phyloP scores from a whole-genome alignment of 2,113 vertebrate species.

The Xiphophorus couchianus region DNA sequence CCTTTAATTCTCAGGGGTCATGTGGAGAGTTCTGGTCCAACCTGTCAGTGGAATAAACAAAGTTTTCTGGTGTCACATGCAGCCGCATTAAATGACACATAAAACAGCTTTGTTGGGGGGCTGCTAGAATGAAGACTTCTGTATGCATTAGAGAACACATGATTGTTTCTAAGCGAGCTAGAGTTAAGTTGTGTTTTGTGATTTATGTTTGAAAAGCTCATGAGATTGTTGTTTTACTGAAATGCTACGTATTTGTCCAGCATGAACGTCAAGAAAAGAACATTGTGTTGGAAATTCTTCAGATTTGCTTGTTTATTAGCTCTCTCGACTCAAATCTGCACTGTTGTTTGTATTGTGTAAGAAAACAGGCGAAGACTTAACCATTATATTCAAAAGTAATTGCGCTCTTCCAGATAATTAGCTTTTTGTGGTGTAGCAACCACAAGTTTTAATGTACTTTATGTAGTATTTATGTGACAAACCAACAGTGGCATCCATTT shows the following conservation, averaged over 20 bases:
- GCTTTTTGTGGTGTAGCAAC: no score
- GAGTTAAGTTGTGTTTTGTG: neutral
- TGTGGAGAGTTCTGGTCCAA: slow-evolving; percentile 52
- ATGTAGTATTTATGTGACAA: no score
- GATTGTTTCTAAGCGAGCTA: no score
- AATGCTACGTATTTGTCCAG: neutral
- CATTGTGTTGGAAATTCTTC: no score
- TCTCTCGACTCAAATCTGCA: neutral
- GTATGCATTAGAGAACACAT: no score
- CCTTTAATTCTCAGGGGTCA: slow-evolving; percentile 8
- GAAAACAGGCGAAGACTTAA: neutral
- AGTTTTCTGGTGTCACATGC: slow-evolving; percentile 49
- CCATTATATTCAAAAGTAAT: no score
- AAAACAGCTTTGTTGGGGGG: neutral
- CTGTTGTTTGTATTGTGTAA: neutral
- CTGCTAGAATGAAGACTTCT: no score
- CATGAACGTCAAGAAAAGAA: neutral
- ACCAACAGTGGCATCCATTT: no score
- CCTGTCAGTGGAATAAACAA: slow-evolving; percentile 36
- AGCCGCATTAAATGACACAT: slow-evolving; percentile 1
- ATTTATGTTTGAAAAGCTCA: slow-evolving; percentile 4
- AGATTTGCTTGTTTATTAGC: neutral
- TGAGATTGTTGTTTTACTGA: neutral
- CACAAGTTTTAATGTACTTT: no score
- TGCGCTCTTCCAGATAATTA: no score